These are phyloP conservation scores for Stenchaetothrips biformis DNA, from an alignment of 2,888 invertebrate genomes.

Conservation along the genomic window DNA sequence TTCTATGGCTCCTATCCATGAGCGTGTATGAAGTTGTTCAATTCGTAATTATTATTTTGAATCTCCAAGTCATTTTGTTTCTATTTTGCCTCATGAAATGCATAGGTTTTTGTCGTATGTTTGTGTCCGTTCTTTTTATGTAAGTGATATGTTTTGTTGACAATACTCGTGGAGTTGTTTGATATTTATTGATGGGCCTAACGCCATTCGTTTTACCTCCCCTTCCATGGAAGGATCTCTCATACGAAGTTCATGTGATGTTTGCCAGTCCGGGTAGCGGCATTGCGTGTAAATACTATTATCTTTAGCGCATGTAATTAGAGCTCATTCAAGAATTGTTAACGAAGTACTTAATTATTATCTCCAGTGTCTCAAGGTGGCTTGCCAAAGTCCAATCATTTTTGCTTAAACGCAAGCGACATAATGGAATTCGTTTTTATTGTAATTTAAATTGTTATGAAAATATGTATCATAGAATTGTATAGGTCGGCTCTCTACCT, in stretches of 20 bases:
- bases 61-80: slow-evolving; percentile 7
- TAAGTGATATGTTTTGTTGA: slow-evolving; percentile 19
- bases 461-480: slow-evolving; percentile 19
- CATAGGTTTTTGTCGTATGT: background rate
- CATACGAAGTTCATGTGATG: slow-evolving; percentile 20
- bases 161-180: slow-evolving; percentile 18
- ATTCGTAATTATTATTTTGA: slow-evolving; percentile 14
- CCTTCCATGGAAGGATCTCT: slow-evolving; percentile 10
- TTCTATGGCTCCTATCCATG: background rate
- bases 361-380: background rate
- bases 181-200: slow-evolving; percentile 11
- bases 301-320: slow-evolving; percentile 4
- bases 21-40: background rate
- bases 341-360: background rate
- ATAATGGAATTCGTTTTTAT: background rate
- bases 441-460: background rate
- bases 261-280: slow-evolving; percentile 22
- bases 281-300: slow-evolving; percentile 15
- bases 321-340: background rate
- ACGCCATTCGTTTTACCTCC: background rate
- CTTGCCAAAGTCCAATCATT: background rate
- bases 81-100: slow-evolving; percentile 13
- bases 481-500: slow-evolving; percentile 15
- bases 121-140: slow-evolving; percentile 14
- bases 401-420: background rate